A percentile compares a stretch with the other conserved stretches of the same genome.
Conservation (phyloP, 2,797 vertebrate species). For the Onychomys arenicola region DNA sequence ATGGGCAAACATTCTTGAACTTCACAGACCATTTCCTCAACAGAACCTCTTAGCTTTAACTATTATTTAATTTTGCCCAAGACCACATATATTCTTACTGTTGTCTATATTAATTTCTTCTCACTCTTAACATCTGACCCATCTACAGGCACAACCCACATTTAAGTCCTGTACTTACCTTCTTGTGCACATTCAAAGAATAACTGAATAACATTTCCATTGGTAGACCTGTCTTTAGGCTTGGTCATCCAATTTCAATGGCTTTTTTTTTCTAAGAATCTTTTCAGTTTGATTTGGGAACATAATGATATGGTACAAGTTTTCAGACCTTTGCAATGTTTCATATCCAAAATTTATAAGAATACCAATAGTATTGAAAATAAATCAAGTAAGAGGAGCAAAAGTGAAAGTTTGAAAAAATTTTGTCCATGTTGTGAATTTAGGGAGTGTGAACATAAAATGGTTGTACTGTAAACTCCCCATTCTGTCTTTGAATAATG, state of each 20-base stretch:
- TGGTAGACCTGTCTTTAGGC: neutral
- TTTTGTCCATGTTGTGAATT: neutral
- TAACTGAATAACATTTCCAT: neutral
- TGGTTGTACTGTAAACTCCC: neutral
- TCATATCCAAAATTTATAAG: slow-evolving; percentile 63
- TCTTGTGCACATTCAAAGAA: slow-evolving; percentile 16
- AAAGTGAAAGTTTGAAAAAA: slow-evolving; percentile 24
- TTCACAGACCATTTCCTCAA: slow-evolving; percentile 26
- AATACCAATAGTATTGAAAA: neutral
- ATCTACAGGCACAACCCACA: neutral
- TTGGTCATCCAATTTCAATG: neutral
- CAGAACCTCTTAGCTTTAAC: slow-evolving; percentile 45
- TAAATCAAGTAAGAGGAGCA: neutral
- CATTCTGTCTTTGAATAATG: neutral
- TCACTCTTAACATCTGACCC: neutral
- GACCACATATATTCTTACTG: neutral
- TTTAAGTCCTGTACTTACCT: slow-evolving; percentile 7
- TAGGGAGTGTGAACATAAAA: neutral
- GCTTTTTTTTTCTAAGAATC: neutral
- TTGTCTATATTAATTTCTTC: slow-evolving; percentile 11
- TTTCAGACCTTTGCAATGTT: slow-evolving; percentile 32
- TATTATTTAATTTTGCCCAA: slow-evolving; percentile 43
- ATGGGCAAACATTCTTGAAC: slow-evolving; percentile 3
- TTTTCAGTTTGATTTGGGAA: neutral
- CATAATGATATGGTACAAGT: neutral